phyloP scores from a whole-genome alignment of 2,113 vertebrate species.

The Myrmecobius fasciatus region DNA sequence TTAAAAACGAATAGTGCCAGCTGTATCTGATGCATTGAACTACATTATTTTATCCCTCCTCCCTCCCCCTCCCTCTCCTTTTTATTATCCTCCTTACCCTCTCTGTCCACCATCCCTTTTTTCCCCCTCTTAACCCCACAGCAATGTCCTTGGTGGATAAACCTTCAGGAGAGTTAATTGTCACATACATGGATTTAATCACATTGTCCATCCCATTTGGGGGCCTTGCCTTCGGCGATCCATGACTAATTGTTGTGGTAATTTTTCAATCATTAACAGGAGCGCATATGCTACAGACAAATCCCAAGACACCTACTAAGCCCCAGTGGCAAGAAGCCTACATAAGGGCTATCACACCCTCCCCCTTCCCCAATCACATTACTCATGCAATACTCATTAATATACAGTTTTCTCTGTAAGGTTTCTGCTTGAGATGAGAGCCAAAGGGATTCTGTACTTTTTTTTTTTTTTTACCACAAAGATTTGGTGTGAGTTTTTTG shows the following conservation, averaged over 20 bases:
- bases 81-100: slow-evolving; percentile 34
- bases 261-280: slow-evolving; percentile 96
- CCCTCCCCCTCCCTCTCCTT: no score
- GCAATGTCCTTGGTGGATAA: slow-evolving; percentile 84
- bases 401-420: slow-evolving; percentile 50
- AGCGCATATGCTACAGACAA: slow-evolving; percentile 93
- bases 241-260: slow-evolving; percentile 93
- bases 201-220: slow-evolving; percentile 88
- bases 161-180: slow-evolving; percentile 95
- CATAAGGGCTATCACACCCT: slow-evolving; percentile 77
- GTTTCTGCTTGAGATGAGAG: neutral
- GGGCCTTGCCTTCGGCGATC: slow-evolving; percentile 86
- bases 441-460: neutral
- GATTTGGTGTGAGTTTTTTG: slow-evolving; percentile 9
- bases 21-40: slow-evolving; percentile 89
- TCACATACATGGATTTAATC: slow-evolving; percentile 98
- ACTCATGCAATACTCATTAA: slow-evolving; percentile 74
- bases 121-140: slow-evolving; percentile 80
- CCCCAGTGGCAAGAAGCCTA: slow-evolving; percentile 79
- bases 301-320: slow-evolving; percentile 85
- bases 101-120: slow-evolving; percentile 34
- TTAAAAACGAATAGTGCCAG: slow-evolving; percentile 92
- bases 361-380: slow-evolving; percentile 67
- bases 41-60: slow-evolving; percentile 78
- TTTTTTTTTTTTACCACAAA: neutral